Conservation (phyloP, 2,888 invertebrate genomes). For the Chloromyia formosa region DNA sequence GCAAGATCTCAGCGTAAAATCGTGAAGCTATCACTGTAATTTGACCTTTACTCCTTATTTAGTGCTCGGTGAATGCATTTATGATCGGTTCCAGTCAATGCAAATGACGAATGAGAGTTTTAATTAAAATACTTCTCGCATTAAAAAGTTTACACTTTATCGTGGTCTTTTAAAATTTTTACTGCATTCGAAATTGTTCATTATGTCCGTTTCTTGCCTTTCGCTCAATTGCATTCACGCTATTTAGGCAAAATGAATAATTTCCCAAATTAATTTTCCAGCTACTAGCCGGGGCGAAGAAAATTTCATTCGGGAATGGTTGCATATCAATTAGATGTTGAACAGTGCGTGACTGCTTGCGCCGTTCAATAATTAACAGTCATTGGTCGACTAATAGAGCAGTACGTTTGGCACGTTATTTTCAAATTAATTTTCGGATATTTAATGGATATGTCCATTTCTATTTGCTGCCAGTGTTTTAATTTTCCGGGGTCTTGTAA, state of each 20-base stretch:
- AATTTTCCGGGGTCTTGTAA: too few relatives aligned
- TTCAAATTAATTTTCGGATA: constrained; percentile 33
- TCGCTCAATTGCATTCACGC: constrained; percentile 5
- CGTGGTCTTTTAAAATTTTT: constrained; percentile 1
- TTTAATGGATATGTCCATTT: too few relatives aligned
- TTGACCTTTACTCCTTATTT: too few relatives aligned
- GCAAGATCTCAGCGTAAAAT: too few relatives aligned
- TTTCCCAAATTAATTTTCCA: constrained; percentile 24
- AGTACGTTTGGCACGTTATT: constrained; percentile 28
- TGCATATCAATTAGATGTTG: constrained; percentile 40
- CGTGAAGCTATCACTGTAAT: too few relatives aligned
- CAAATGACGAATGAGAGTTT: constrained; percentile 23
- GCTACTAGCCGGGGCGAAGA: background rate
- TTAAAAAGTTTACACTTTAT: background rate
- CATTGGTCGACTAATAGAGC: constrained; percentile 3
- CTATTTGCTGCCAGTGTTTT: too few relatives aligned
- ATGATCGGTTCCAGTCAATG: background rate
- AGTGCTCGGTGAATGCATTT: background rate
- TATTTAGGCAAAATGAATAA: constrained; percentile 33
- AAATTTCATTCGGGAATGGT: background rate
- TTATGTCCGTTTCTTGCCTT: background rate
- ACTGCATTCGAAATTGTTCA: background rate
- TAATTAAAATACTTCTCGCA: background rate
- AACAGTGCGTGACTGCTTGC: constrained; percentile 37
- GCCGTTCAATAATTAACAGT: constrained; percentile 23